phyloP scores from a whole-genome alignment of 1,140 invertebrate genomes.

The Teleopsis dalmanni region DNA sequence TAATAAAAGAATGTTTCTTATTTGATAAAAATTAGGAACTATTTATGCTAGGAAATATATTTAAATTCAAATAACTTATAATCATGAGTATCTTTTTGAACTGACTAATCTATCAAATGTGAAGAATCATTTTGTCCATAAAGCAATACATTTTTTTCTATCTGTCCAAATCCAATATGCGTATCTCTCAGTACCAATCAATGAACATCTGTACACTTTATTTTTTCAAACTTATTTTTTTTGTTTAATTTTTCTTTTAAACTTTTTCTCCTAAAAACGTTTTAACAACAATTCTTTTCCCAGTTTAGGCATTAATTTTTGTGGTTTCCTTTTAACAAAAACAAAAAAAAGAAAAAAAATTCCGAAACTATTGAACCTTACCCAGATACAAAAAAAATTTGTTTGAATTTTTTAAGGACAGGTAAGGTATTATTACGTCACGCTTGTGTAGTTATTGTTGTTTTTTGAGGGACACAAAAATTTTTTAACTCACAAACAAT shows the following conservation, averaged over 20 bases:
- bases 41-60: no score
- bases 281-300: not conserved
- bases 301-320: not conserved
- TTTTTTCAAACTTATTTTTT: not conserved
- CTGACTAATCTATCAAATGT: no score
- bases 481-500: no score
- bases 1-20: no score
- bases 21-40: no score
- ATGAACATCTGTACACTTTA: not conserved
- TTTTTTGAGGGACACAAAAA: no score
- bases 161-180: no score
- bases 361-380: not conserved
- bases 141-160: no score
- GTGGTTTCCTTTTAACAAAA: no score
- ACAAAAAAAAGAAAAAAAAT: not conserved
- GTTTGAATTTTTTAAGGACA: not conserved
- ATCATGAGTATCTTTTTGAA: no score
- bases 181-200: not conserved
- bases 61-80: no score
- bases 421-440: constrained; percentile 5
- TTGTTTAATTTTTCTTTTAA: not conserved
- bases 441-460: constrained; percentile 5
- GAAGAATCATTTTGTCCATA: no score
- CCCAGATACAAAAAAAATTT: not conserved
- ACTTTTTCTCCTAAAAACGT: not conserved